phyloP scores from a whole-genome alignment of 2,113 vertebrate species.

The Reinhardtius hippoglossoides region DNA sequence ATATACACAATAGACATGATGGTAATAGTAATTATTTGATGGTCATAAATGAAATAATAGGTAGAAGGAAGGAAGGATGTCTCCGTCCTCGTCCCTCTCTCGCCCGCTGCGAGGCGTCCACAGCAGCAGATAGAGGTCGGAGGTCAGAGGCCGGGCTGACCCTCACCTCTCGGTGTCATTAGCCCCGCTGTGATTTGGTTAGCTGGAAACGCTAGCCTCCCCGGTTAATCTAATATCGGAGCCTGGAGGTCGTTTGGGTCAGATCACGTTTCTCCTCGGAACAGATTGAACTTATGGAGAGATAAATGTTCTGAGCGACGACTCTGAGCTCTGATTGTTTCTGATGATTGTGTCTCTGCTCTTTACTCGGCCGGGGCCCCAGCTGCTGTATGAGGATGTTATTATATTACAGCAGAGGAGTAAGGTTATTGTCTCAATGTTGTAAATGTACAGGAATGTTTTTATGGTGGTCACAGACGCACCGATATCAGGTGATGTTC shows the following conservation, averaged over 20 bases:
- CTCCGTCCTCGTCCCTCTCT: background rate
- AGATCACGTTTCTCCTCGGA: conserved; percentile 72
- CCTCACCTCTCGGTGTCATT: conserved; percentile 72
- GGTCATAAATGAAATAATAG: too few relatives aligned
- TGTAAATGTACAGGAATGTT: conserved; percentile 64
- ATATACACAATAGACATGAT: too few relatives aligned
- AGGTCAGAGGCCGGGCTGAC: conserved; percentile 60
- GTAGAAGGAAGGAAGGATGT: too few relatives aligned
- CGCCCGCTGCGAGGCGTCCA: background rate
- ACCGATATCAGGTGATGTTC: too few relatives aligned
- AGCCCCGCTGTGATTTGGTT: conserved; percentile 69
- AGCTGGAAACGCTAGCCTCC: conserved; percentile 74
- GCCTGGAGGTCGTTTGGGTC: conserved; percentile 70
- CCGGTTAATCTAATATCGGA: conserved; percentile 66
- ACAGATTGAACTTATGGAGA: conserved; percentile 67
- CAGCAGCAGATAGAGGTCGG: conserved; percentile 46
- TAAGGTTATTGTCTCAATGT: conserved; percentile 27
- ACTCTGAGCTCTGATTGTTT: conserved; percentile 40
- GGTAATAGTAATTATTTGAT: too few relatives aligned
- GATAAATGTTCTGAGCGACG: conserved; percentile 50
- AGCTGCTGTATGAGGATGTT: conserved; percentile 36
- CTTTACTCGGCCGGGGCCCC: conserved; percentile 27
- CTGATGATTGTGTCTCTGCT: conserved; percentile 41
- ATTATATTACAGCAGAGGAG: conserved; percentile 43
- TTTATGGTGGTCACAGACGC: background rate